Evolutionary conservation across 2,797 vertebrate genomes (phyloP).

Genomic region (Falco cherrug): DNA sequence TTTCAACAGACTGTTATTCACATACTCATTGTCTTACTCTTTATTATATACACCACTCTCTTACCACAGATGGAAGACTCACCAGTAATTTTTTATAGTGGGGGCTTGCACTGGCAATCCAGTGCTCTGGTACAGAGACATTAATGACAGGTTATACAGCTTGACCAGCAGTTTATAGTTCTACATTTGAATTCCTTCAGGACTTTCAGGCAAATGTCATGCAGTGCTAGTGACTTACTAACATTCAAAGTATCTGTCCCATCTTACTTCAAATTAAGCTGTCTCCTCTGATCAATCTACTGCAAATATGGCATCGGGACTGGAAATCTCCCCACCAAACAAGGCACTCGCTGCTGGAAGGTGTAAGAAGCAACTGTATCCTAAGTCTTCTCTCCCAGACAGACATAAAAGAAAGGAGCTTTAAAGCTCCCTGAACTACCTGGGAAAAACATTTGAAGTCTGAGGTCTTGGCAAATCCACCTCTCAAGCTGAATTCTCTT

Average conservation of each 20-base stretch:
- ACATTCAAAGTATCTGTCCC: not conserved
- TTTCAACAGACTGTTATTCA: not conserved
- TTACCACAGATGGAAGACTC: not conserved
- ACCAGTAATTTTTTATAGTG: not conserved
- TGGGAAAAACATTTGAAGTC: not conserved
- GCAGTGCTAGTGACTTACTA: not conserved
- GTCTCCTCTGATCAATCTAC: not conserved
- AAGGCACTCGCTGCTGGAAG: not conserved
- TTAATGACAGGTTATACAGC: not conserved
- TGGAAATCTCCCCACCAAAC: not conserved
- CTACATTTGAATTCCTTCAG: not conserved
- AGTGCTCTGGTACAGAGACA: not conserved
- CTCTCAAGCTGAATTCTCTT: not conserved
- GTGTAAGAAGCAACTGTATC: not conserved
- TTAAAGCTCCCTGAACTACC: not conserved
- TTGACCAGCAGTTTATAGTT: not conserved
- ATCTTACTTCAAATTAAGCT: not conserved
- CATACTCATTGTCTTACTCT: not conserved
- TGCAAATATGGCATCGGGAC: not conserved
- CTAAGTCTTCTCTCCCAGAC: not conserved
- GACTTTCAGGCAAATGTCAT: not conserved
- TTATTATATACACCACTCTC: not conserved
- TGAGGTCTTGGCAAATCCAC: not conserved
- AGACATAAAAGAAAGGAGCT: not conserved
- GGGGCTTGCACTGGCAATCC: not conserved